Percentiles rank a stretch among this genome's conserved stretches.
phyloP scores from a whole-genome alignment of 2,113 vertebrate species.

The Phainopepla nitens region DNA sequence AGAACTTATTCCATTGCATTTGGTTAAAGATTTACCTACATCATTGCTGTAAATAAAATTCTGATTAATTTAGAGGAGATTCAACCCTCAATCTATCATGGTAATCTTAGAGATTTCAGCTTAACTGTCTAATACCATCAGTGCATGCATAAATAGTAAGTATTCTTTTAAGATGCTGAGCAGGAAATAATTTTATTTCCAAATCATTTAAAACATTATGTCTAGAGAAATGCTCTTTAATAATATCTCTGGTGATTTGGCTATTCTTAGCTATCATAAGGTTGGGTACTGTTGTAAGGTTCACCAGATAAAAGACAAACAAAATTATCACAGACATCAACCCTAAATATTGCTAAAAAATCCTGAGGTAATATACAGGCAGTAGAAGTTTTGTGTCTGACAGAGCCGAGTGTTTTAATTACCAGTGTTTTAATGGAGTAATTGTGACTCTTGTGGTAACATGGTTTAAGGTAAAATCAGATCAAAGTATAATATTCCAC shows the following conservation, averaged over 20 bases:
- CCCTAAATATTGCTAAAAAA: not conserved
- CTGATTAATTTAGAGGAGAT: not conserved
- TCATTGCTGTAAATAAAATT: not conserved
- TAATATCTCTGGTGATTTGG: not conserved
- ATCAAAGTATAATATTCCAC: not conserved
- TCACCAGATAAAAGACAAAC: not conserved
- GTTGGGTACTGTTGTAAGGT: not conserved
- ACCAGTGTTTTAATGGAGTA: not conserved
- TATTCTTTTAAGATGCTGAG: not conserved
- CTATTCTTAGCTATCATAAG: not conserved
- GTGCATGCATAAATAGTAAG: not conserved
- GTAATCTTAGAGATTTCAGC: not conserved
- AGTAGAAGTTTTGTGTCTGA: not conserved
- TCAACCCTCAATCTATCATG: not conserved
- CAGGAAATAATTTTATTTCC: not conserved
- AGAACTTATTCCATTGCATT: not conserved
- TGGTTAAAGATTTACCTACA: not conserved
- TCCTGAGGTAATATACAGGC: not conserved
- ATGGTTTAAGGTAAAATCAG: not conserved
- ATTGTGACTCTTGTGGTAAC: not conserved
- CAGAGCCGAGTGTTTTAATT: not conserved
- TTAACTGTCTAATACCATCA: not conserved
- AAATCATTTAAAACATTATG: not conserved
- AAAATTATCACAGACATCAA: not conserved
- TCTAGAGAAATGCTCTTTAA: not conserved